A percentile compares a stretch with the other conserved stretches of the same genome.
phyloP scores from a whole-genome alignment of 2,113 vertebrate genomes.

The Phaethon lepturus region DNA sequence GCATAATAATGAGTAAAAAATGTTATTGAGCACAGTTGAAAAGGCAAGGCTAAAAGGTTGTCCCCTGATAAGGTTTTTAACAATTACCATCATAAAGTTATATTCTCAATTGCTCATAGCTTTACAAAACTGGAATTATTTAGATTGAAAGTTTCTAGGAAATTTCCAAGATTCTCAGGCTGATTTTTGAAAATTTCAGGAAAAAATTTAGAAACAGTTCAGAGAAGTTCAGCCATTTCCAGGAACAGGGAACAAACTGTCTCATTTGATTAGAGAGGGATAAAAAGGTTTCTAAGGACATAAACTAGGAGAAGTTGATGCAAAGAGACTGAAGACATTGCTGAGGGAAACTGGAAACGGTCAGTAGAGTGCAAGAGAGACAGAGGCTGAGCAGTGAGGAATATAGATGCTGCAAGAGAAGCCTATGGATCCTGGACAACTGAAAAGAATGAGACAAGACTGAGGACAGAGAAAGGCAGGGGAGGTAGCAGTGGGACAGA shows the following conservation, averaged over 20 bases:
- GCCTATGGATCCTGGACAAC: background rate
- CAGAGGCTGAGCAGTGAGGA: background rate
- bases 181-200: background rate
- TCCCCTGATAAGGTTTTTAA: background rate
- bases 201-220: background rate
- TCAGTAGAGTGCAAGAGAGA: background rate
- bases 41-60: background rate
- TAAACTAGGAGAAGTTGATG: background rate
- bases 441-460: background rate
- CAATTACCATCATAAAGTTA: background rate
- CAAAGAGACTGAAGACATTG: background rate
- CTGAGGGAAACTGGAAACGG: background rate
- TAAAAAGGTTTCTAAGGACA: background rate
- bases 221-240: background rate
- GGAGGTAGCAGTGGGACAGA: background rate
- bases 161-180: background rate
- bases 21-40: background rate
- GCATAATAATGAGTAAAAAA: background rate
- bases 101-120: background rate
- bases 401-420: background rate
- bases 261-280: background rate
- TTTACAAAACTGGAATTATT: background rate
- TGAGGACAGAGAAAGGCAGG: background rate
- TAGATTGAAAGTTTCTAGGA: background rate
- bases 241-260: background rate